A percentile compares a stretch with the other conserved stretches of the same genome.
These are phyloP conservation scores for Aptenodytes forsteri DNA, from an alignment of 2,113 vertebrate species.

Conservation along the genomic window DNA sequence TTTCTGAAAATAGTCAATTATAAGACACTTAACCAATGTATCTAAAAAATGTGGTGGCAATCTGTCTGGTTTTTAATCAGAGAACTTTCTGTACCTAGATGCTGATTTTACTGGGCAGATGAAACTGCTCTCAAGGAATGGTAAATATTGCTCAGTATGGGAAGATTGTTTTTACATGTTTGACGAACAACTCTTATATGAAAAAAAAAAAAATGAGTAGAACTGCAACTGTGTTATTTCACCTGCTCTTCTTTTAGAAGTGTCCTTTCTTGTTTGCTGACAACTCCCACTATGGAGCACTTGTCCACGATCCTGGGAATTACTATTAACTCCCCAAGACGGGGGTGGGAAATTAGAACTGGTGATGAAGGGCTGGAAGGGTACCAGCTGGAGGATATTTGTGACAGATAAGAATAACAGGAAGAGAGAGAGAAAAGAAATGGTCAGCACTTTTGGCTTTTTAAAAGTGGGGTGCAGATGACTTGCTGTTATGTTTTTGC, in stretches of 20 bases:
- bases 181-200: not conserved
- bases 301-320: slow-evolving; percentile 68
- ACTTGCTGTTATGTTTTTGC: not conserved
- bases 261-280: slow-evolving; percentile 61
- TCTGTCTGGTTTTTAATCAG: not conserved
- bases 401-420: slow-evolving; percentile 44
- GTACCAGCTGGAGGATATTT: slow-evolving; percentile 33
- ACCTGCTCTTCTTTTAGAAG: slow-evolving; percentile 41
- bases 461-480: slow-evolving; percentile 2
- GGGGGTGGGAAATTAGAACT: slow-evolving; percentile 5
- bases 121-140: not conserved
- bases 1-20: not conserved
- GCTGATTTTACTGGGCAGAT: not conserved
- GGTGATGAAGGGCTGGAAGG: slow-evolving; percentile 12
- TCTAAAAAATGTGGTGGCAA: not conserved
- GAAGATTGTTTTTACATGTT: not conserved
- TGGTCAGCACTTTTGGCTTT: slow-evolving; percentile 23
- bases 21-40: not conserved
- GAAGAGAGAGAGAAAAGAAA: slow-evolving; percentile 14
- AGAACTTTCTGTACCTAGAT: not conserved
- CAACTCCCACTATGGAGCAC: slow-evolving; percentile 49
- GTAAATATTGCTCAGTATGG: not conserved
- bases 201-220: not conserved
- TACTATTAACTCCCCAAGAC: slow-evolving; percentile 62
- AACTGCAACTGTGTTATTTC: slow-evolving; percentile 65